Conservation (phyloP, 2,888 invertebrate genomes). For the Eurois occulta region DNA sequence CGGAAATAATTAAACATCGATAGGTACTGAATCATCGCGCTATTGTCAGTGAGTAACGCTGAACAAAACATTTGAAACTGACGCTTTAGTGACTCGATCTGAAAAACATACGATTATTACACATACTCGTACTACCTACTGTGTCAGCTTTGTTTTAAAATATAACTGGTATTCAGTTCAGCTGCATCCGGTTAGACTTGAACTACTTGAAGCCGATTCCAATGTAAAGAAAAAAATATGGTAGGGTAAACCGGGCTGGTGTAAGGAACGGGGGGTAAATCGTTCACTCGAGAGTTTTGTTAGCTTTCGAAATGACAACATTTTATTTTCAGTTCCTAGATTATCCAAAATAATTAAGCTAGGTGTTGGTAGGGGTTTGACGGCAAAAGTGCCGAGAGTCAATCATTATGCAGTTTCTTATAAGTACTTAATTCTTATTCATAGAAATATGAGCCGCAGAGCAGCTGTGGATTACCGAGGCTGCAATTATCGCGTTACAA, state of each 20-base stretch:
- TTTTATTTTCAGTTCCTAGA: neutral
- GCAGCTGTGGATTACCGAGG: neutral
- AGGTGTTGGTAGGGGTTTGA: too few species aligned
- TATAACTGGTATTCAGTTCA: neutral
- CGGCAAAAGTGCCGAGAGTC: neutral
- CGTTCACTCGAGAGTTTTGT: neutral
- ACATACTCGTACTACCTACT: neutral
- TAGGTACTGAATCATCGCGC: constrained; percentile 31
- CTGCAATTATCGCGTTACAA: neutral
- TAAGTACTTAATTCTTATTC: neutral
- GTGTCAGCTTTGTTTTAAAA: neutral
- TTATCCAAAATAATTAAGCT: neutral
- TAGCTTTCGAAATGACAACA: neutral
- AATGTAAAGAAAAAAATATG: neutral
- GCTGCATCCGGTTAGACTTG: neutral
- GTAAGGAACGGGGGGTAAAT: neutral
- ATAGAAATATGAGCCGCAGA: neutral
- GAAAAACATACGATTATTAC: constrained; percentile 11
- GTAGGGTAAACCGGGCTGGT: neutral
- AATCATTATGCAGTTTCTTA: neutral
- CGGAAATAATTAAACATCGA: constrained; percentile 21
- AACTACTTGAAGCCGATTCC: neutral
- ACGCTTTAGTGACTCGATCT: neutral
- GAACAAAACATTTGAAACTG: constrained; percentile 35
- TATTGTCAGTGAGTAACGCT: constrained; percentile 29